Base-by-base conservation (phyloP, 2,113 vertebrate species). In the Aspiorhynchus laticeps region DNA sequence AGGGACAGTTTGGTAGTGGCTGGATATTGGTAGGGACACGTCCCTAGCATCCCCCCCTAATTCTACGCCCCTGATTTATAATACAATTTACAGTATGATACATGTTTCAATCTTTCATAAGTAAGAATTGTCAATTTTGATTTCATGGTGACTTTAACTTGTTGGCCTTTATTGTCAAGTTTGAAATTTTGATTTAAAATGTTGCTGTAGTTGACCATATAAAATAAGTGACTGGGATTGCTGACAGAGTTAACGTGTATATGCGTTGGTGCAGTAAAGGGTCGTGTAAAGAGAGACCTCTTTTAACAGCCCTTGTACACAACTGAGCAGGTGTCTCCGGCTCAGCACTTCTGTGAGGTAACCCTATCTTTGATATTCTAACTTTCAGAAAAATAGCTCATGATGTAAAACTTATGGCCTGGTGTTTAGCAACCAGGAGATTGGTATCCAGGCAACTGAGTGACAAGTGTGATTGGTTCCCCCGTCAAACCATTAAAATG, bases 371-470 rank as follows among this genome's bases (percentile, higher is more conserved):
- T 95, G 94, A 91, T 93, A 92, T 96, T 96, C 95, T 94, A 96
- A 96, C 95, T 96, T 93, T 97, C 94, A 97, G 96, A 98, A 97
- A 98, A 97, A 97, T 96, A 96, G 95, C 93, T 93, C 93, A 98
- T 99, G 97, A 98, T 96, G 96, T 98, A 98, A 93, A 98, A 97
- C 96, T 92, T 92, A 93, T 95, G 94, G 96, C 95, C 93, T 93
- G 94, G 92, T 95, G 95, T 96, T 95, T 95, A 95, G 95, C 91
- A 95, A 94, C 96, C 36, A 89, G 93, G 95, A 93, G 92, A 90
- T 93, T 89, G 90, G 94, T 94, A 91, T 94, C 85, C 15, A 83
- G 84, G 95, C 92, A 94, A 95, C 93, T 89, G 93, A 90, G 88
- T 93, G 90, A 92, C 87, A 88, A 86, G 91, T 92, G 89, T 92